phyloP scores from a whole-genome alignment of 2,797 vertebrate species.

The Sarcophilus harrisii region DNA sequence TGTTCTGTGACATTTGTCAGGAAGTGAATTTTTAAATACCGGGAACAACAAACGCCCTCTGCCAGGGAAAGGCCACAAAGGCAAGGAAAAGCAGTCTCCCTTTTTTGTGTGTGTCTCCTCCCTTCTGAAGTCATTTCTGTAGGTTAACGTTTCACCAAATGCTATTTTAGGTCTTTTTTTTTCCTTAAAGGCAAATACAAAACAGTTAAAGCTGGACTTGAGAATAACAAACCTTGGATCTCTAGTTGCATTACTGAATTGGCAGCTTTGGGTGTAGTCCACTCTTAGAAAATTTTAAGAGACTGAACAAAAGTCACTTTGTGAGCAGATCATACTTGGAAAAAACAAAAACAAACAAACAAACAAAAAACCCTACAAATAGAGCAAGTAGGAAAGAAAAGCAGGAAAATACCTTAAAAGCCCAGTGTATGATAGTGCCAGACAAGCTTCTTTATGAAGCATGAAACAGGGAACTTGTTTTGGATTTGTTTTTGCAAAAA shows the following conservation, averaged over 20 bases:
- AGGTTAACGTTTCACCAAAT: slow-evolving; percentile 20
- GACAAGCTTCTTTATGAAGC: background rate
- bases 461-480: background rate
- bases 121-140: slow-evolving; percentile 45
- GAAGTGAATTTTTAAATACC: slow-evolving; percentile 77
- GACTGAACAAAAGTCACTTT: slow-evolving; percentile 40
- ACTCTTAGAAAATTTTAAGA: slow-evolving; percentile 38
- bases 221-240: slow-evolving; percentile 22
- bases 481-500: slow-evolving; percentile 47
- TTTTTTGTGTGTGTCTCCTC: background rate
- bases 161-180: slow-evolving; percentile 49
- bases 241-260: slow-evolving; percentile 18
- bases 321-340: slow-evolving; percentile 38
- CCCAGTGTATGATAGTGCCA: slow-evolving; percentile 29
- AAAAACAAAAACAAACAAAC: background rate
- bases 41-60: background rate
- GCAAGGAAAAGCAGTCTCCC: background rate
- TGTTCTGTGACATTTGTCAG: slow-evolving; percentile 81
- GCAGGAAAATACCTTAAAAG: slow-evolving; percentile 51
- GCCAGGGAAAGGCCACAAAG: slow-evolving; percentile 29
- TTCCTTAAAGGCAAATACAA: slow-evolving; percentile 42
- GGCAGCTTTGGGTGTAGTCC: slow-evolving; percentile 37
- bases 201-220: slow-evolving; percentile 7
- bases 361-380: slow-evolving; percentile 32
- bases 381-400: slow-evolving; percentile 45